phyloP scores from a whole-genome alignment of 2,113 vertebrate genomes.

The Gambusia holbrooki region DNA sequence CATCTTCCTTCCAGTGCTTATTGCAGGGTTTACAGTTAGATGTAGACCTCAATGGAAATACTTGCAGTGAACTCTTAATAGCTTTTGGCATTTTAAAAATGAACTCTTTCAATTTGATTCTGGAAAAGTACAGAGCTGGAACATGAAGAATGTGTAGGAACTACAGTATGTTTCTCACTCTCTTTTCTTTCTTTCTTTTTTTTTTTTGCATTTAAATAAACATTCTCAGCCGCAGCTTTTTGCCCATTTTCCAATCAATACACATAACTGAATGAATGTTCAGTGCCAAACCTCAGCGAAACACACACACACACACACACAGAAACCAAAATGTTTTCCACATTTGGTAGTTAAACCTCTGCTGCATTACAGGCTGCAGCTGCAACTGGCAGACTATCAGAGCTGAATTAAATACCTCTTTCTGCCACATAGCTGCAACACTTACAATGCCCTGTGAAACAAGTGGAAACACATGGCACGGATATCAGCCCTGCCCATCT shows the following conservation, averaged over 20 bases:
- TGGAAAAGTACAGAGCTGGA: neutral
- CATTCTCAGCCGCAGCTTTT: neutral
- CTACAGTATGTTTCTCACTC: too few relatives aligned
- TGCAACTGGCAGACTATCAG: constrained; percentile 27
- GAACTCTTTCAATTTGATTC: neutral
- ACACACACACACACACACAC: neutral
- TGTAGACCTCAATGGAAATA: neutral
- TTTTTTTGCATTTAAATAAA: neutral
- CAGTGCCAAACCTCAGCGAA: constrained; percentile 28
- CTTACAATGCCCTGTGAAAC: constrained; percentile 23
- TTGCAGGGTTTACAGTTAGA: neutral
- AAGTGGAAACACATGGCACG: constrained; percentile 49
- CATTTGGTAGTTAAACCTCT: constrained; percentile 27
- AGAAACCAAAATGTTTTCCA: constrained; percentile 9
- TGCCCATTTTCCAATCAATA: neutral
- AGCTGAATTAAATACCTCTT: constrained; percentile 42
- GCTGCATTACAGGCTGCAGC: constrained; percentile 31
- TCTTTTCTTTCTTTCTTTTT: neutral
- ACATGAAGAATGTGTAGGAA: neutral
- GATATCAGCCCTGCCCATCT: constrained; percentile 23
- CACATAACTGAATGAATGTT: constrained; percentile 20
- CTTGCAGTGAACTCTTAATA: neutral
- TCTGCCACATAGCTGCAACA: constrained; percentile 43
- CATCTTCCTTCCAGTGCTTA: neutral
- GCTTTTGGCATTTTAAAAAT: neutral